phyloP scores from a whole-genome alignment of 2,888 invertebrate species.

The Scaptodrosophila latifasciaeformis region DNA sequence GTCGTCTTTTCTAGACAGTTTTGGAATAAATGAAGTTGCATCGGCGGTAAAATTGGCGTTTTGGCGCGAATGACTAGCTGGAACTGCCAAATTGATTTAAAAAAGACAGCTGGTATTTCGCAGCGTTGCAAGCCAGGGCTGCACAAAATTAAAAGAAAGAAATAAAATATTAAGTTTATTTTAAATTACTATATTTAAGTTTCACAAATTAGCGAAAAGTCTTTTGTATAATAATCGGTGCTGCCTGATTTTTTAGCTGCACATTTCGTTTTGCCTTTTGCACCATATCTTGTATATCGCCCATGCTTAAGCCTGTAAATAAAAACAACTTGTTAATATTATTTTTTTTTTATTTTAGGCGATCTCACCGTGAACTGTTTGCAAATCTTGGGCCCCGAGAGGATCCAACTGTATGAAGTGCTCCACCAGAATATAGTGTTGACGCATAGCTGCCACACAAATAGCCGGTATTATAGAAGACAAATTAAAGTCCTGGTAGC shows the following conservation, averaged over 20 bases:
- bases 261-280: slow-evolving; percentile 5
- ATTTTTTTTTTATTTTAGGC: neutral
- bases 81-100: slow-evolving; percentile 22
- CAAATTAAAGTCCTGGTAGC: slow-evolving; percentile 70
- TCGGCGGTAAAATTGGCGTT: slow-evolving; percentile 40
- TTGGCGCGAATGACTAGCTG: slow-evolving; percentile 45
- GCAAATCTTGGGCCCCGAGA: slow-evolving; percentile 22
- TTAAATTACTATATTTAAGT: neutral
- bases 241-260: neutral
- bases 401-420: slow-evolving; percentile 53
- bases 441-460: slow-evolving; percentile 67
- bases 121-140: slow-evolving; percentile 24
- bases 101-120: neutral
- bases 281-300: slow-evolving; percentile 38
- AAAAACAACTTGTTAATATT: neutral
- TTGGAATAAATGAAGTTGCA: neutral
- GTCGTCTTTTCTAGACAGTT: neutral
- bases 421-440: slow-evolving; percentile 54
- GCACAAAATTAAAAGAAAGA: neutral
- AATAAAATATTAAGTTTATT: neutral
- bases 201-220: no score
- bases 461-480: slow-evolving; percentile 72
- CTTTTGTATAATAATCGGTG: neutral
- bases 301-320: slow-evolving; percentile 34
- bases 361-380: slow-evolving; percentile 62